Conservation (phyloP, 2,113 vertebrate genomes). For the Heptranchias perlo region DNA sequence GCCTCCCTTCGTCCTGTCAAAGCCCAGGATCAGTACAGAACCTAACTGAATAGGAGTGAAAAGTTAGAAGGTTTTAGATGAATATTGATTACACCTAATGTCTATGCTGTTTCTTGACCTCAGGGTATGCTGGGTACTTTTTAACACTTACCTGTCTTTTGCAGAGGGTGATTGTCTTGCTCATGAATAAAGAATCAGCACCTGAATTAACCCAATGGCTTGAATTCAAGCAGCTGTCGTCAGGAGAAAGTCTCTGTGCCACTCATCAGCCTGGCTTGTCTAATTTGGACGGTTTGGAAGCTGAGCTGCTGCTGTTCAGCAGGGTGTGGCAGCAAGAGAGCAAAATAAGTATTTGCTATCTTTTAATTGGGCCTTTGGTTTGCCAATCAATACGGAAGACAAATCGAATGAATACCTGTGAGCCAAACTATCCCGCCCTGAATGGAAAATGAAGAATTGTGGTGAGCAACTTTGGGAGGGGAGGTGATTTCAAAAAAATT, state of each 20-base stretch:
- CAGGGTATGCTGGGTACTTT: neutral
- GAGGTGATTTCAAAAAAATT: neutral
- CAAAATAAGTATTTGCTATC: neutral
- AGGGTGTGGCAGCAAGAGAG: neutral
- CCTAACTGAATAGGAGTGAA: neutral
- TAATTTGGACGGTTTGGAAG: neutral
- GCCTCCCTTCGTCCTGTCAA: neutral
- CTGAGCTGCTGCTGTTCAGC: neutral
- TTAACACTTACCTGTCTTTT: neutral
- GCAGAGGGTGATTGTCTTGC: neutral
- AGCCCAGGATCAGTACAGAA: neutral
- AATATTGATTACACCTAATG: neutral
- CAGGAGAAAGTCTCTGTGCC: neutral
- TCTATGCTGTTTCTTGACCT: too few species aligned
- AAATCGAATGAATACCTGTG: neutral
- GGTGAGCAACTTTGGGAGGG: neutral
- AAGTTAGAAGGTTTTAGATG: neutral
- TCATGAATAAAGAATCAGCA: neutral
- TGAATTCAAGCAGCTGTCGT: too few species aligned
- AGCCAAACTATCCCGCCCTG: neutral
- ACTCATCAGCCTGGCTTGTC: neutral
- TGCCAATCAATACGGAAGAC: neutral
- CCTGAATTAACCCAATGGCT: neutral
- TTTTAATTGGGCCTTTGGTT: neutral
- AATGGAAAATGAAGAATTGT: neutral